These are phyloP conservation scores for Vanessa tameamea DNA, from an alignment of 1,140 invertebrate species.

Conservation along the genomic window DNA sequence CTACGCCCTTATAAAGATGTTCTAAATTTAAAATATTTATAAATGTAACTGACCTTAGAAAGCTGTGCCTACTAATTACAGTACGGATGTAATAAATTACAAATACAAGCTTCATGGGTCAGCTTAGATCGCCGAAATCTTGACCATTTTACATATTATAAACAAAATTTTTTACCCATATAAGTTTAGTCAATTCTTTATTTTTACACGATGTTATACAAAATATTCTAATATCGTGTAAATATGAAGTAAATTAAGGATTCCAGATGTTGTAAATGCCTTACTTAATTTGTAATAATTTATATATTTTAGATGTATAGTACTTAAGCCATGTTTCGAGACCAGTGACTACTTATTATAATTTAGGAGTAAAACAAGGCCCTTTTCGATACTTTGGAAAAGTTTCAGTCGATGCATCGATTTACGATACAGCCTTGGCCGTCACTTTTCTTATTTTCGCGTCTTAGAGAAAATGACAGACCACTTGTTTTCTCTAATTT, in stretches of 20 bases:
- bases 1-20: constrained; percentile 58
- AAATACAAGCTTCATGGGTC: constrained; percentile 59
- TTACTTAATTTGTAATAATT: constrained; percentile 81
- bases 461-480: constrained; percentile 72
- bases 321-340: constrained; percentile 81
- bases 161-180: constrained; percentile 76
- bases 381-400: constrained; percentile 62
- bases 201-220: constrained; percentile 75
- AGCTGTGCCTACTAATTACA: constrained; percentile 21
- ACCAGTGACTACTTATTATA: constrained; percentile 78
- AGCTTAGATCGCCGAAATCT: constrained; percentile 78
- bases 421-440: constrained; percentile 58
- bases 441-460: constrained; percentile 63
- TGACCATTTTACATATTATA: constrained; percentile 74
- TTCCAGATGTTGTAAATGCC: constrained; percentile 79
- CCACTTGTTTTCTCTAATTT: constrained; percentile 74
- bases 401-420: constrained; percentile 62
- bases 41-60: constrained; percentile 27
- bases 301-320: constrained; percentile 81
- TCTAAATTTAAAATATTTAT: constrained; percentile 55
- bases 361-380: constrained; percentile 76
- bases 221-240: constrained; percentile 71
- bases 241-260: constrained; percentile 74
- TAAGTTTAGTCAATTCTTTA: constrained; percentile 79
- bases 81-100: constrained; percentile 12